These are phyloP conservation scores for Fragum fragum DNA, from an alignment of 2,888 invertebrate species.

Conservation along the genomic window DNA sequence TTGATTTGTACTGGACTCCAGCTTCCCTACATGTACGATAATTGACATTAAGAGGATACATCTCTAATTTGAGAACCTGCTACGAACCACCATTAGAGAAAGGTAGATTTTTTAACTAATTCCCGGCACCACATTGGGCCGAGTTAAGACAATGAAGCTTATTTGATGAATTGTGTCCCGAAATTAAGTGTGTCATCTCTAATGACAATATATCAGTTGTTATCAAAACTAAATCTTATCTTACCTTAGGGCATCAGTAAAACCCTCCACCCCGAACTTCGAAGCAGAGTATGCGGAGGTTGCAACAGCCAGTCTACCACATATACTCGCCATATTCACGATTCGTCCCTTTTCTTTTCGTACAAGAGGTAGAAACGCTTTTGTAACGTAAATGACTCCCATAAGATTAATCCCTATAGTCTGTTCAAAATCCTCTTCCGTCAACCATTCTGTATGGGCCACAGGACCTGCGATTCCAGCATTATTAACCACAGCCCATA, in stretches of 20 bases:
- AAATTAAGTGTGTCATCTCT: no score
- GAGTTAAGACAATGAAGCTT: no score
- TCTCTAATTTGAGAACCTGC: no score
- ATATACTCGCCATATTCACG: conserved; percentile 74
- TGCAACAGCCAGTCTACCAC: conserved; percentile 69
- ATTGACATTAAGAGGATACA: no score
- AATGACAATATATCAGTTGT: no score
- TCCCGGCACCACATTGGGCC: no score
- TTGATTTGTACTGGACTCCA: no score
- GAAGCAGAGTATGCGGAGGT: conserved; percentile 71
- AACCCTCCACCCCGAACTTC: conserved; percentile 78
- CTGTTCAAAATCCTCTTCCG: conserved; percentile 75
- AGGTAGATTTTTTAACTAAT: no score
- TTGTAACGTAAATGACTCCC: conserved; percentile 81
- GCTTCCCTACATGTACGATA: no score
- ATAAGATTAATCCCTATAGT: conserved; percentile 79
- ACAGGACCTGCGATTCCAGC: conserved; percentile 75
- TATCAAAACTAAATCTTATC: no score
- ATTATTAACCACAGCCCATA: conserved; percentile 80
- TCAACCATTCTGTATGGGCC: conserved; percentile 81
- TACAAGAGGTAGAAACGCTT: conserved; percentile 75
- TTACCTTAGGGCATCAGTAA: conserved; percentile 72
- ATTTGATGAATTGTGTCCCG: no score
- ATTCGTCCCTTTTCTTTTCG: conserved; percentile 73
- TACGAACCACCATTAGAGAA: no score